A percentile compares a stretch with the other conserved stretches of the same genome.
These are phyloP conservation scores for Campoplex capitator DNA, from an alignment of 2,888 invertebrate genomes.

Conservation along the genomic window DNA sequence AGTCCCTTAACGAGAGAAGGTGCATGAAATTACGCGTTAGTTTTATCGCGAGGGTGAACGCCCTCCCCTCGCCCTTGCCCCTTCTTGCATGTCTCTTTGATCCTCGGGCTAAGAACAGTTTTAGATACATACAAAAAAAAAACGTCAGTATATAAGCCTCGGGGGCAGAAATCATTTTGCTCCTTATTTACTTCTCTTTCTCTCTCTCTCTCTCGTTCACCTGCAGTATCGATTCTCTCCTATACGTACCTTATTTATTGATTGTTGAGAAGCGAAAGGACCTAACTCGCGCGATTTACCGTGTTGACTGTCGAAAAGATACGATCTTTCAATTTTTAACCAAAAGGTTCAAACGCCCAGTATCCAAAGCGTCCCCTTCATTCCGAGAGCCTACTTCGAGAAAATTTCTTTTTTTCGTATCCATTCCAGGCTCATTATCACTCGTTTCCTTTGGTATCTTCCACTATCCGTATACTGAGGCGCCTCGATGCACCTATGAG, in stretches of 20 bases:
- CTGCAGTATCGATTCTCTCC: constrained; percentile 59
- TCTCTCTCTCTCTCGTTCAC: constrained; percentile 52
- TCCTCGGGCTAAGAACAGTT: constrained; percentile 29
- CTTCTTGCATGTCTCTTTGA: constrained; percentile 28
- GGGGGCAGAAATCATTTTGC: constrained; percentile 63
- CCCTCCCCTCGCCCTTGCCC: not conserved
- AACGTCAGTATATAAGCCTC: constrained; percentile 21
- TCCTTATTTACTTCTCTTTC: constrained; percentile 38
- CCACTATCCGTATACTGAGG: not conserved
- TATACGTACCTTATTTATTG: not conserved
- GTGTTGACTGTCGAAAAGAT: not conserved
- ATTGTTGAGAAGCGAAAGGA: constrained; percentile 1
- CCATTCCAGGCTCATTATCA: constrained; percentile 59
- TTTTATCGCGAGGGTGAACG: constrained; percentile 47
- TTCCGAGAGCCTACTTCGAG: not conserved
- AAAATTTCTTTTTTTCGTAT: constrained; percentile 45
- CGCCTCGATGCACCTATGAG: constrained; percentile 36
- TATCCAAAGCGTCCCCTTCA: not conserved
- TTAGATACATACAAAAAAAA: constrained; percentile 10
- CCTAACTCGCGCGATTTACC: not conserved
- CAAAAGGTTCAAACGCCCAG: not conserved
- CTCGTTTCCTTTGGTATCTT: constrained; percentile 40
- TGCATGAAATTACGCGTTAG: constrained; percentile 68
- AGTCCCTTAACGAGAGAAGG: constrained; percentile 67
- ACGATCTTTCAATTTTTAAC: constrained; percentile 18